These are phyloP conservation scores for Parapristionchus giblindavisi DNA, from an alignment of 2,888 invertebrate genomes.

Conservation along the genomic window DNA sequence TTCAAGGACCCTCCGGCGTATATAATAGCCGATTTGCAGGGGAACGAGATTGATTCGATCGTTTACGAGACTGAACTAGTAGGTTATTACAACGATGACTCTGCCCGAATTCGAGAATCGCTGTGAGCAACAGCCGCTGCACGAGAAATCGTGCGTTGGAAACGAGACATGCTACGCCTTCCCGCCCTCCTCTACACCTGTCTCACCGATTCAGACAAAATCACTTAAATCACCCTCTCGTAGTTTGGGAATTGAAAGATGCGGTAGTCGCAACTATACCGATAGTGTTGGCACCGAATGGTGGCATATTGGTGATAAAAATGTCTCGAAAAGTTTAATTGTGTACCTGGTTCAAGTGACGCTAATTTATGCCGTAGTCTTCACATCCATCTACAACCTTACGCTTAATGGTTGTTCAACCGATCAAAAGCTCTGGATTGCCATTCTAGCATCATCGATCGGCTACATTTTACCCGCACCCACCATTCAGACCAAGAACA, in stretches of 20 bases:
- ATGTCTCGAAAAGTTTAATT: conserved; percentile 6
- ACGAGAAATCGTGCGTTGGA: neutral
- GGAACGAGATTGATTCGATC: conserved; percentile 25
- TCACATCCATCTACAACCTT: conserved; percentile 31
- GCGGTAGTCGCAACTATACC: neutral
- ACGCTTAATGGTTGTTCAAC: conserved; percentile 7
- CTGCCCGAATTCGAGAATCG: neutral
- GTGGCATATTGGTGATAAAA: conserved; percentile 26
- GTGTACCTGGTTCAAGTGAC: conserved; percentile 10
- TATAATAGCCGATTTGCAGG: conserved; percentile 10
- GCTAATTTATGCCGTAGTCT: conserved; percentile 17
- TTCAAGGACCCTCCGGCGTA: conserved; percentile 8
- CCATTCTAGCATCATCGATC: conserved; percentile 20
- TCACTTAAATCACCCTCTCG: neutral
- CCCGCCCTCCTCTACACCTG: neutral
- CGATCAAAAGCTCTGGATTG: conserved; percentile 26
- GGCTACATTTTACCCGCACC: conserved; percentile 16
- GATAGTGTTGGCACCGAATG: conserved; percentile 12
- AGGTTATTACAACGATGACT: neutral
- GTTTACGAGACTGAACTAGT: conserved; percentile 32
- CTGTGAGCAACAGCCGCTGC: neutral
- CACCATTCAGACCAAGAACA: conserved; percentile 21
- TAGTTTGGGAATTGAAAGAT: neutral
- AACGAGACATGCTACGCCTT: neutral
- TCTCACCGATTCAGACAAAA: neutral